phyloP scores from a whole-genome alignment of 2,888 invertebrate species.

The Arenicola marina region DNA sequence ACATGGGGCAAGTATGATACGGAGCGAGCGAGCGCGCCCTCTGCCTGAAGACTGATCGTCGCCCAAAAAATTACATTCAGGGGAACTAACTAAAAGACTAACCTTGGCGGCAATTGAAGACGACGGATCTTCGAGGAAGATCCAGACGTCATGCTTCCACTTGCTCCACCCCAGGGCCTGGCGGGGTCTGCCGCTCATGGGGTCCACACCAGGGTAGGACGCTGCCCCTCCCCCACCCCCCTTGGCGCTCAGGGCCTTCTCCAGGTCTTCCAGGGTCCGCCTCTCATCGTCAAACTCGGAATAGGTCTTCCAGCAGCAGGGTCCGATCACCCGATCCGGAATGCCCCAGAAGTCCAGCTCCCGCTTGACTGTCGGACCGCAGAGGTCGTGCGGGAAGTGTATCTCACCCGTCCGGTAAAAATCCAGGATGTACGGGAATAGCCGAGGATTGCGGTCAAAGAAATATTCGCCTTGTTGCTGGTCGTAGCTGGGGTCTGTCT shows the following conservation, averaged over 20 bases:
- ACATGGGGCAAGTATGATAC: too few relatives aligned
- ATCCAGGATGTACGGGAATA: conserved; percentile 37
- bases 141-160: conserved; percentile 28
- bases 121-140: conserved; percentile 34
- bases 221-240: background rate
- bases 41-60: too few relatives aligned
- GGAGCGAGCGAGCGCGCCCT: too few relatives aligned
- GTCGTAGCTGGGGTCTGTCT: conserved; percentile 5
- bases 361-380: too few relatives aligned
- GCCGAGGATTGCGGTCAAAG: conserved; percentile 37
- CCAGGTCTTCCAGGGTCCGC: conserved; percentile 7
- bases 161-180: background rate
- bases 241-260: background rate
- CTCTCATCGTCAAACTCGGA: conserved; percentile 17
- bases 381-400: conserved; percentile 40
- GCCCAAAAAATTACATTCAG: too few relatives aligned
- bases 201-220: background rate
- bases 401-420: conserved; percentile 34
- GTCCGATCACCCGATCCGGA: conserved; percentile 26
- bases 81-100: too few relatives aligned
- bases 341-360: conserved; percentile 43
- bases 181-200: background rate
- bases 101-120: conserved; percentile 35
- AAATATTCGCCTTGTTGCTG: conserved; percentile 12
- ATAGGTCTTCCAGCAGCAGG: conserved; percentile 35